Base-by-base conservation (phyloP, 2,113 vertebrate species). In the Machaerirhynchus nigripectus region DNA sequence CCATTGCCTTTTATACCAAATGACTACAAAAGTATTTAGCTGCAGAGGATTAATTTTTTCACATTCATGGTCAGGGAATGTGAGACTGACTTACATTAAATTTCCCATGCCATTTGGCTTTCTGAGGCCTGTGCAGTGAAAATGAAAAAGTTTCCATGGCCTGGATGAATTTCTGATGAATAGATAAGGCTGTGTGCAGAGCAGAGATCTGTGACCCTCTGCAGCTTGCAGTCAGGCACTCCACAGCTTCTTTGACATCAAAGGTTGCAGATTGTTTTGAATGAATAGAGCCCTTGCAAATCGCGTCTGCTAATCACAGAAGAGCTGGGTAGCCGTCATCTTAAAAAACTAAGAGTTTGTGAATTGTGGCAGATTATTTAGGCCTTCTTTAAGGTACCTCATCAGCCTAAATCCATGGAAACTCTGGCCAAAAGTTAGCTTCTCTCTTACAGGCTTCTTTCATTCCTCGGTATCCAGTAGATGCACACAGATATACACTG, bases 81-180 rank as follows among this genome's bases (percentile, higher is more conserved):
- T 91, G 95, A 95, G 76, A 89, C 49, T 95, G 95, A 97, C 95
- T 96, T 96, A 97, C 76, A 95, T 95, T 95, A 96, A 89, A 91
- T 94, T 97, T 96, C 94, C 92, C 93, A 97, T 96, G 95, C 88
- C 84, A 88, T 96, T 96, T 95, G 90, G 91, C 95, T 93, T 84
- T 93, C 95, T 75, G 92, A 94, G 93, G 90, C 82, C 96, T 87
- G 82, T 50, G 71, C 95, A 83, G 74, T 57, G 85, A 87, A 97
- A 96, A 92, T 94, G 86, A 94, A 91, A 84, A 96, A 88, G 89
- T 95, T 96, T 96, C 93, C 95, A 71, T 94, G 88, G 96, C 90
- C 85, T 93, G 96, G 92, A 91, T 96, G 93, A 94, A 94, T 97
- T 97, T 97, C 92, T 96, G 95, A 97, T 97, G 98, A 97, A 97